Evolutionary conservation across 2,113 vertebrate species (phyloP).

Genomic region (Pterocles gutturalis): DNA sequence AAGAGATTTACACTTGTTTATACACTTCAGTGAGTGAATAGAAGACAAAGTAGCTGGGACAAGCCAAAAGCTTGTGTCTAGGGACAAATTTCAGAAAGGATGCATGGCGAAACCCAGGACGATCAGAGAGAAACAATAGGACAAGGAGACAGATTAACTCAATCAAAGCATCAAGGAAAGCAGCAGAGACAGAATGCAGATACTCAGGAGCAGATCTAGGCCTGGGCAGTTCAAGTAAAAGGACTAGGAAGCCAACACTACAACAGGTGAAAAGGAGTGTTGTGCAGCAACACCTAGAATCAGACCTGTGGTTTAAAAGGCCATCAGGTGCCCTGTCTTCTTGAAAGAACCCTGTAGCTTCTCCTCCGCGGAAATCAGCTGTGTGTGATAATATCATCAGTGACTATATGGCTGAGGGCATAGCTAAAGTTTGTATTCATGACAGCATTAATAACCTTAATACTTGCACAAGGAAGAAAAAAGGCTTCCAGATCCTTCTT

Average conservation of each 20-base stretch:
- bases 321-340: background rate
- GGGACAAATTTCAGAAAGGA: background rate
- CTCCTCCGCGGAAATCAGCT: background rate
- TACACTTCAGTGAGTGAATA: background rate
- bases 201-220: background rate
- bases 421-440: background rate
- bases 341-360: background rate
- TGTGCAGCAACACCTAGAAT: background rate
- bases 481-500: background rate
- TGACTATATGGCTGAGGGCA: background rate
- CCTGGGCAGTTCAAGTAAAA: background rate
- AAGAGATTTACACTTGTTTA: background rate
- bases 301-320: background rate
- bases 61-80: background rate
- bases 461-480: background rate
- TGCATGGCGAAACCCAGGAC: background rate
- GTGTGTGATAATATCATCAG: accelerated
- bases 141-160: background rate
- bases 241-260: background rate
- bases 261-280: background rate
- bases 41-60: background rate
- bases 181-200: background rate
- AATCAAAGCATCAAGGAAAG: background rate
- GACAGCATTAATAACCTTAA: background rate
- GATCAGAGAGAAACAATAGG: background rate